Conservation (phyloP, 2,888 invertebrate species). For the Oasisia sp. region DNA sequence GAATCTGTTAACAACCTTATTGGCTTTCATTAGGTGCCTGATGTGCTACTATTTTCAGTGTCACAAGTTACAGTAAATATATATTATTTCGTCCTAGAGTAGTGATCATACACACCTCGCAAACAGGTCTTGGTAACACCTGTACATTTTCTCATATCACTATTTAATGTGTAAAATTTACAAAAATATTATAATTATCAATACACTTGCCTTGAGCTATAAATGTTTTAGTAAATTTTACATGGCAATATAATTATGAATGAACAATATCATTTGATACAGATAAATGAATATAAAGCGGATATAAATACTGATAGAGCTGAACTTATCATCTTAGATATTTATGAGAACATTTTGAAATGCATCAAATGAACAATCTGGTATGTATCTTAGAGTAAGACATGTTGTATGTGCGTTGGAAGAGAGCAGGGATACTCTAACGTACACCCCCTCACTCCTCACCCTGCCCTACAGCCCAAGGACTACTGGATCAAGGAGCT, state of each 20-base stretch:
- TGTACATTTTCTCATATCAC: background rate
- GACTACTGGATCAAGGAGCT: constrained; percentile 87
- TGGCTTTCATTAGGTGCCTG: background rate
- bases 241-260: background rate
- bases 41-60: background rate
- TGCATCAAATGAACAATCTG: too few species aligned
- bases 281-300: background rate
- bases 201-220: background rate
- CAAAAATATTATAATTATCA: background rate
- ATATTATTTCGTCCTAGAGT: background rate
- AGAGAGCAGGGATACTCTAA: background rate
- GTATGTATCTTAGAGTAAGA: too few species aligned
- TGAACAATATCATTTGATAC: background rate
- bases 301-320: background rate
- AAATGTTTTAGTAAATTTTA: too few species aligned
- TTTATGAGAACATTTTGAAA: too few species aligned
- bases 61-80: background rate
- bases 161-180: background rate
- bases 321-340: background rate
- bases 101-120: background rate
- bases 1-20: background rate
- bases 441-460: background rate
- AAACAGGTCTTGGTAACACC: background rate
- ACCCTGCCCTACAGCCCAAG: constrained; percentile 44
- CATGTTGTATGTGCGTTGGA: too few species aligned